Percentiles rank a stretch among this genome's conserved stretches.
These are phyloP conservation scores for Cheilosia urbana DNA, from an alignment of 2,888 invertebrate genomes.

Conservation along the genomic window DNA sequence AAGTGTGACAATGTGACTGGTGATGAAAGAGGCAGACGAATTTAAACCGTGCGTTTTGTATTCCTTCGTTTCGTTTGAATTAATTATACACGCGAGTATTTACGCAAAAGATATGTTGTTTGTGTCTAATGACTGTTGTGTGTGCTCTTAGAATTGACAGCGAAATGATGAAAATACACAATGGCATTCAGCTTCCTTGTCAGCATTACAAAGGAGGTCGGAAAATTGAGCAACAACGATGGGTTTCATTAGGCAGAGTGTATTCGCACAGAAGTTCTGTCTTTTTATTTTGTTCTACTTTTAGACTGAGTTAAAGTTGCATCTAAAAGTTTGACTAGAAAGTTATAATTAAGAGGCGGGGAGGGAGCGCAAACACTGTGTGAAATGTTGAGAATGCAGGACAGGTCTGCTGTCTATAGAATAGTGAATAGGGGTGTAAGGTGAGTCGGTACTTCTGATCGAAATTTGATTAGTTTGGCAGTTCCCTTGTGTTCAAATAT, in stretches of 20 bases:
- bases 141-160: constrained; percentile 42
- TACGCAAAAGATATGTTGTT: constrained; percentile 21
- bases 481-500: too few species aligned
- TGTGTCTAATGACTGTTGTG: constrained; percentile 50
- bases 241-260: constrained; percentile 46
- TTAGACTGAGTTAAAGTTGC: neutral
- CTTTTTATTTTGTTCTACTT: neutral
- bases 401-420: too few species aligned
- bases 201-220: constrained; percentile 13
- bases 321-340: neutral
- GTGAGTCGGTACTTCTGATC: too few species aligned
- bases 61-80: constrained; percentile 19
- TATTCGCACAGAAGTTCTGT: constrained; percentile 12
- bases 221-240: constrained; percentile 34
- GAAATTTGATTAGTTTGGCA: too few species aligned
- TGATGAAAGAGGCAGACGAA: constrained; percentile 29
- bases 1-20: constrained; percentile 40
- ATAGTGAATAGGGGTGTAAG: too few species aligned
- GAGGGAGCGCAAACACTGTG: too few species aligned
- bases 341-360: neutral
- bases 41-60: constrained; percentile 1
- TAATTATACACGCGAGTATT: constrained; percentile 42
- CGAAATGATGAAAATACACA: constrained; percentile 35
- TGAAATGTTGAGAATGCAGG: too few species aligned
- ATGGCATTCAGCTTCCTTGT: constrained; percentile 14